A percentile compares a stretch with the other conserved stretches of the same genome.
Conservation (phyloP, 2,888 invertebrate genomes). For the Dicranocentrus wangi region DNA sequence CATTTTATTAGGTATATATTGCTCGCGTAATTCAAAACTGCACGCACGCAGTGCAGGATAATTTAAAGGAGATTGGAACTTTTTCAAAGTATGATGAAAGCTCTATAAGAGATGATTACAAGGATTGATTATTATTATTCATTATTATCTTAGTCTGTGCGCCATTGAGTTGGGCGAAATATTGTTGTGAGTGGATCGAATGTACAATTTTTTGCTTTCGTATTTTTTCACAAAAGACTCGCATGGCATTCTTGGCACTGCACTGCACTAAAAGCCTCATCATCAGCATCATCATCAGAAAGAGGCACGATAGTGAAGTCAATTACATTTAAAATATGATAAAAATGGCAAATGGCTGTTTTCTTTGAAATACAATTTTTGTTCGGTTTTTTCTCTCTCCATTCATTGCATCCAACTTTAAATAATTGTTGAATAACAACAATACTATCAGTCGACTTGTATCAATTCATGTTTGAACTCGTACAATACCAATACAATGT, state of each 20-base stretch:
- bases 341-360: slow-evolving; percentile 26
- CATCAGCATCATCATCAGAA: slow-evolving; percentile 2
- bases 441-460: neutral
- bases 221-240: slow-evolving; percentile 33
- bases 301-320: slow-evolving; percentile 4
- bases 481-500: slow-evolving; percentile 13
- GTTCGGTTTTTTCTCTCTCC: slow-evolving; percentile 8
- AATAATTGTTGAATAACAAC: slow-evolving; percentile 50
- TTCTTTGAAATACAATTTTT: slow-evolving; percentile 17
- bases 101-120: slow-evolving; percentile 24
- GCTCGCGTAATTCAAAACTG: neutral
- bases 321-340: slow-evolving; percentile 43
- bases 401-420: slow-evolving; percentile 16
- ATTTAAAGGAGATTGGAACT: slow-evolving; percentile 40
- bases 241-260: slow-evolving; percentile 25
- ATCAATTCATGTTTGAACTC: slow-evolving; percentile 23
- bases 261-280: slow-evolving; percentile 29
- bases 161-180: slow-evolving; percentile 23
- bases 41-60: slow-evolving; percentile 25
- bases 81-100: slow-evolving; percentile 38
- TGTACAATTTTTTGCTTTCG: slow-evolving; percentile 20
- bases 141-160: slow-evolving; percentile 42
- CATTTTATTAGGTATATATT: too few species aligned
- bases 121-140: slow-evolving; percentile 56
- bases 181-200: slow-evolving; percentile 32